Evolutionary conservation across 2,113 vertebrate species (phyloP), one percentile per base, ranked within the genome.

Genomic region (Nicator chloris): DNA sequence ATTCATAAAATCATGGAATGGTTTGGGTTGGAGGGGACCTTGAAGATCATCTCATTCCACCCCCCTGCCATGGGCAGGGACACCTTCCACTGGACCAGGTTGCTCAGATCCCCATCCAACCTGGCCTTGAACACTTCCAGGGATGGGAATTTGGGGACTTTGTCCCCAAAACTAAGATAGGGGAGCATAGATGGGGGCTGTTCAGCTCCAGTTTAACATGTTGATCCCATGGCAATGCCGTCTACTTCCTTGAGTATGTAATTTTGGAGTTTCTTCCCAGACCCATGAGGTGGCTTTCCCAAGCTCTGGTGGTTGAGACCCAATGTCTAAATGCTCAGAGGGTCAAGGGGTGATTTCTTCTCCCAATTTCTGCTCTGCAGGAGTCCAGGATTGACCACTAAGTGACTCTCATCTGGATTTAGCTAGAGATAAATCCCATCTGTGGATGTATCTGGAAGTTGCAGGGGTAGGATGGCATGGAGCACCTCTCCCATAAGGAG

Each of bases 391-490:
- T 1, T 3, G 4, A 40, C 7, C 2, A 0, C 18, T 50, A 44
- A 69, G 60, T 66, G 47, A 50, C 64, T 78, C 21, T 57, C 11
- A 35, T 30, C 42, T 42, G 66, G 20, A 37, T 92, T 69, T 69
- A 35, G 27, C 13, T 31, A 3, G 23, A 64, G 19, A 84, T 27
- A 13, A 6, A 59, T 35, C 22, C 9, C 59, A 7, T 45, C 30
- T 19, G 33, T n/a, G 40, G 49, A 56, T 19, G 9, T 7, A 10
- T 2, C 27, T 45, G 39, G 39, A 53, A 44, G 9, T 10, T 44
- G 44, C 53, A 9, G 0, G 0, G 5, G 3, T 2, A 8, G 13
- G 13, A 26, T 18, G n/a, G 21, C 14, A 13, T 4, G 10, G 35
- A 82, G 9, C 40, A 35, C 11, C n/a, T 35, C 39, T 60, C 30